A percentile compares a stretch with the other conserved stretches of the same genome.
Conservation (phyloP, 2,888 invertebrate genomes). For the Campoplex nolae region DNA sequence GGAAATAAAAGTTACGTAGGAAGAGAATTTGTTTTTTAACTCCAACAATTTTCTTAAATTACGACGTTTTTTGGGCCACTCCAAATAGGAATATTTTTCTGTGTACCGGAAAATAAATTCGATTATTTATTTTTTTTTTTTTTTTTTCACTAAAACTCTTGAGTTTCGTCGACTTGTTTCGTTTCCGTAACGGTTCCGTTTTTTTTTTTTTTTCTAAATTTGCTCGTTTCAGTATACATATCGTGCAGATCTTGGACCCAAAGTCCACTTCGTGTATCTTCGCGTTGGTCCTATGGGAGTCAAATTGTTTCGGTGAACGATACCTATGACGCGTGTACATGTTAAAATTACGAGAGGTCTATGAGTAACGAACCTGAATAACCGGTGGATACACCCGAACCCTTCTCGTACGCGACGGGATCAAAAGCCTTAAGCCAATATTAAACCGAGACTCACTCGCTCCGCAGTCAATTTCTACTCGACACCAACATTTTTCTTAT, state of each 20-base stretch:
- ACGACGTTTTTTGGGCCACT: too few species aligned
- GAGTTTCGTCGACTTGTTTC: too few species aligned
- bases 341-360: conserved; percentile 42
- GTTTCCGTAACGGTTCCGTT: neutral
- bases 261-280: too few species aligned
- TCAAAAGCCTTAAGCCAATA: conserved; percentile 37
- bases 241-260: neutral
- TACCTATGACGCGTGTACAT: conserved; percentile 65
- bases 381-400: conserved; percentile 52
- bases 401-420: conserved; percentile 44
- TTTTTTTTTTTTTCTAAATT: neutral
- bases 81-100: neutral
- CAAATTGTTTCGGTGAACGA: conserved; percentile 67
- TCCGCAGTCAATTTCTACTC: conserved; percentile 1
- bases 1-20: too few species aligned
- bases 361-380: conserved; percentile 65
- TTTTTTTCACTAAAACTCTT: neutral
- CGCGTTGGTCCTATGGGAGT: conserved; percentile 17
- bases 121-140: too few species aligned
- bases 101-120: neutral
- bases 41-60: too few species aligned
- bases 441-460: conserved; percentile 7
- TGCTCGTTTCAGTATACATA: conserved; percentile 1
- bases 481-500: conserved; percentile 30
- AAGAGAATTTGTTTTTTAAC: too few species aligned